phyloP scores from a whole-genome alignment of 2,113 vertebrate species.

The Atlantisia rogersi region DNA sequence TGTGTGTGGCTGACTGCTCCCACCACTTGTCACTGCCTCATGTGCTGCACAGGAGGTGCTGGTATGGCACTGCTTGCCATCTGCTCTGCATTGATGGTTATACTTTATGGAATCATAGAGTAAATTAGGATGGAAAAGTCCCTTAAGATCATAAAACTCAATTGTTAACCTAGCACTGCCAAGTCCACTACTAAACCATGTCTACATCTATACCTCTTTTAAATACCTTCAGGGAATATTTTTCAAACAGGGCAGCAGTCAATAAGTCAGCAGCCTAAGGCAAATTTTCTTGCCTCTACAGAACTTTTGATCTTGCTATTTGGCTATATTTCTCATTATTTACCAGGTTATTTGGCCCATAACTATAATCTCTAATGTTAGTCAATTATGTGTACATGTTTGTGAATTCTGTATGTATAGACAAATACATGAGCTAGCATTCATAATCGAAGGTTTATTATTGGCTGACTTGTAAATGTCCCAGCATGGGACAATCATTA shows the following conservation, averaged over 20 bases:
- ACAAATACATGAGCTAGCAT: not conserved
- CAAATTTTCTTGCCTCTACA: not conserved
- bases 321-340: not conserved
- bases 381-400: not conserved
- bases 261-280: not conserved
- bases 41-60: not conserved
- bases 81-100: not conserved
- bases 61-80: not conserved
- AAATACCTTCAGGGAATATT: not conserved
- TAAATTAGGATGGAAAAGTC: too few relatives aligned
- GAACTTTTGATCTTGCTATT: not conserved
- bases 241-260: not conserved
- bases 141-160: too few relatives aligned
- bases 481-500: not conserved
- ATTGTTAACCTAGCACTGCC: too few relatives aligned
- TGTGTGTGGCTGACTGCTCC: not conserved
- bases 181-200: too few relatives aligned
- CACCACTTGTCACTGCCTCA: fast-evolving
- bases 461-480: not conserved
- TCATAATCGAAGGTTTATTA: not conserved
- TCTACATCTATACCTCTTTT: too few relatives aligned
- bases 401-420: not conserved
- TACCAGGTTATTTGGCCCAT: not conserved
- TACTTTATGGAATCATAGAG: not conserved
- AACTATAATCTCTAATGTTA: not conserved